A percentile compares a stretch with the other conserved stretches of the same genome.
These are phyloP conservation scores for Hydraecia micacea DNA, from an alignment of 2,888 invertebrate species.

Conservation along the genomic window DNA sequence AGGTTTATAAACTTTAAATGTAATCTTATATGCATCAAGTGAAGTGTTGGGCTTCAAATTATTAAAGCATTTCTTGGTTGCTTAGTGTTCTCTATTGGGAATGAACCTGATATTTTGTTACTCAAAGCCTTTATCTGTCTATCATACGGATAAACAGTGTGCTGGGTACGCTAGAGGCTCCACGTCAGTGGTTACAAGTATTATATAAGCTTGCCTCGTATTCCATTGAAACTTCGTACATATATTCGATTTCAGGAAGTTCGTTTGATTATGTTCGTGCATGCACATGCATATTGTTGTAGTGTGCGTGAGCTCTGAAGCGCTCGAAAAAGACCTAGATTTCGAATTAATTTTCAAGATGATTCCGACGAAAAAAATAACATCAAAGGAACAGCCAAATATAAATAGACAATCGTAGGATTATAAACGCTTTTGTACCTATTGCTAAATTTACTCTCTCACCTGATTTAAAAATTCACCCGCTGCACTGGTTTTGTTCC, in stretches of 20 bases:
- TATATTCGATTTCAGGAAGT: too few species aligned
- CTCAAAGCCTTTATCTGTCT: background rate
- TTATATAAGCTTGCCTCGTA: too few species aligned
- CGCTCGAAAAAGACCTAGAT: too few species aligned
- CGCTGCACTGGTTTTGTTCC: slow-evolving; percentile 19
- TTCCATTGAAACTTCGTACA: too few species aligned
- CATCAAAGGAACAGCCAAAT: background rate
- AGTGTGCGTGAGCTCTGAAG: too few species aligned
- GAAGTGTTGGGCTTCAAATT: slow-evolving; percentile 23
- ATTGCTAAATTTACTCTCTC: too few species aligned
- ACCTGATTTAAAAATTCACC: background rate
- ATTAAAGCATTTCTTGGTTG: slow-evolving; percentile 19
- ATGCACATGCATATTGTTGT: too few species aligned
- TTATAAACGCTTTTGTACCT: background rate
- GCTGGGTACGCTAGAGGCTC: background rate
- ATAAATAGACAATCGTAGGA: background rate
- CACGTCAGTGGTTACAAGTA: too few species aligned
- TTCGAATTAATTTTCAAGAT: too few species aligned
- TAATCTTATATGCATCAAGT: slow-evolving; percentile 38
- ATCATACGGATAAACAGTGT: background rate
- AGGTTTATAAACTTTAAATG: slow-evolving; percentile 47
- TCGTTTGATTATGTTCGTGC: too few species aligned
- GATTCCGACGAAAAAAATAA: too few species aligned
- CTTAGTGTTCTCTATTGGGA: background rate
- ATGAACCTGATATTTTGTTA: background rate